Percentiles rank a stretch among this genome's conserved stretches.
phyloP scores from a whole-genome alignment of 2,888 invertebrate genomes.

The Phaonia tiefii region DNA sequence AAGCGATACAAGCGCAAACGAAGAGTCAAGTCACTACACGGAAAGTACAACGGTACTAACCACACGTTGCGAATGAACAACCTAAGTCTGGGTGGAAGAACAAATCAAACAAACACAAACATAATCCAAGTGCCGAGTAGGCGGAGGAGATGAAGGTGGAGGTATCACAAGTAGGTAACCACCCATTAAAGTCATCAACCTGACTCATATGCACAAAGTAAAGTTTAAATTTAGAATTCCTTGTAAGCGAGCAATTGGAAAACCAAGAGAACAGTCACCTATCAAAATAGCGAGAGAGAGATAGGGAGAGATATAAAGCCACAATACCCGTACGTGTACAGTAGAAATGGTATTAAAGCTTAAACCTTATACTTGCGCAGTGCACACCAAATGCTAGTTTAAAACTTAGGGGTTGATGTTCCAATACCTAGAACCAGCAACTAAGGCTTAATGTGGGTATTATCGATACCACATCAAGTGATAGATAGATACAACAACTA shows the following conservation, averaged over 20 bases:
- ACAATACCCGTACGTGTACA: background rate
- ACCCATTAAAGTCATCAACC: constrained; percentile 66
- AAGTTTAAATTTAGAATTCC: constrained; percentile 33
- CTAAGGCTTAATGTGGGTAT: constrained; percentile 51
- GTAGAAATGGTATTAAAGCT: constrained; percentile 50
- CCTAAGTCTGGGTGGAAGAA: constrained; percentile 46
- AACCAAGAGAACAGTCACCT: too few relatives aligned
- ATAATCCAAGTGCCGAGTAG: background rate
- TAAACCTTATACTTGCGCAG: constrained; percentile 63
- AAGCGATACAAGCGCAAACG: constrained; percentile 16
- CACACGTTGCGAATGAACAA: constrained; percentile 25
- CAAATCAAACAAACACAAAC: constrained; percentile 46
- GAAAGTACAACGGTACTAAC: constrained; percentile 35
- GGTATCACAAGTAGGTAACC: constrained; percentile 38
- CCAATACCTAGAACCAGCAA: constrained; percentile 45
- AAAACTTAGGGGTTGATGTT: constrained; percentile 45
- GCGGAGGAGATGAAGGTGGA: constrained; percentile 4
- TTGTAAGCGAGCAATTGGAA: constrained; percentile 12
- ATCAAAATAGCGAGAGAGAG: background rate
- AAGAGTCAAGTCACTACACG: constrained; percentile 11
- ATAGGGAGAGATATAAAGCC: background rate
- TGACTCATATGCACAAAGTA: constrained; percentile 59
- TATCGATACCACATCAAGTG: background rate
- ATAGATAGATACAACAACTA: too few relatives aligned
- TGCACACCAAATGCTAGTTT: constrained; percentile 45